Base-by-base conservation (phyloP, 1,140 invertebrate species). In the Oedothorax gibbosus region DNA sequence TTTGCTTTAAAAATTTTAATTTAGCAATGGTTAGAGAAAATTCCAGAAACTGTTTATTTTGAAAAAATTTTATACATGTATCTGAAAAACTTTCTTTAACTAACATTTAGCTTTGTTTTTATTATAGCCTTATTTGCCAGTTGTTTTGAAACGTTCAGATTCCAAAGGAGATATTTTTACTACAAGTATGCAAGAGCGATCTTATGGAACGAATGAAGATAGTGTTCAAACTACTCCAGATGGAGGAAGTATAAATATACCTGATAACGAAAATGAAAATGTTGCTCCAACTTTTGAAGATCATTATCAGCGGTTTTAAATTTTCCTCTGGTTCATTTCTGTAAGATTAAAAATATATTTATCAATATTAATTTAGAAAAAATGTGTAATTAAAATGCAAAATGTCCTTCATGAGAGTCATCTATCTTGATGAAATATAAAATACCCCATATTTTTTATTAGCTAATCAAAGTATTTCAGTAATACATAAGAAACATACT, bases 141-240 rank as follows among this genome's bases (percentile, higher is more conserved):
- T 57, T 12, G 77, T 86, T 20, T 54, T 86, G 56, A 86, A 86
- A n/a, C 68, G 75, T 35, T 80, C 76, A 10, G 72, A 57, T 65
- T 81, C 85, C 12, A 68, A 60, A 54, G 69, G 69, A 14, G 85
- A 86, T 50, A 80, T 86, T 15, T 86, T 86, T 75, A 86, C 75
- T 14, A 86, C 68, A 20, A 85, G 54, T 64, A 54, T 62, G 10
- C 76, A 80, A 68, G 77, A 86, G n/a, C 14, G 69, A 21, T 80
- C 85, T 20, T 86, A 86, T 75, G 85, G 85, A 15, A 86, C 85
- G 20, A 86, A 86, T 80, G 85, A 86, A 62, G 76, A 80, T 60
- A 86, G 85, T 68, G 57, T 85, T 6, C 53, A 79, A 51, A 51
- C 77, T 9, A 80, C 85, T 66, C 72, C 78, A 60, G 81, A 84